phyloP scores from a whole-genome alignment of 2,797 vertebrate genomes.

The Salarias fasciatus region DNA sequence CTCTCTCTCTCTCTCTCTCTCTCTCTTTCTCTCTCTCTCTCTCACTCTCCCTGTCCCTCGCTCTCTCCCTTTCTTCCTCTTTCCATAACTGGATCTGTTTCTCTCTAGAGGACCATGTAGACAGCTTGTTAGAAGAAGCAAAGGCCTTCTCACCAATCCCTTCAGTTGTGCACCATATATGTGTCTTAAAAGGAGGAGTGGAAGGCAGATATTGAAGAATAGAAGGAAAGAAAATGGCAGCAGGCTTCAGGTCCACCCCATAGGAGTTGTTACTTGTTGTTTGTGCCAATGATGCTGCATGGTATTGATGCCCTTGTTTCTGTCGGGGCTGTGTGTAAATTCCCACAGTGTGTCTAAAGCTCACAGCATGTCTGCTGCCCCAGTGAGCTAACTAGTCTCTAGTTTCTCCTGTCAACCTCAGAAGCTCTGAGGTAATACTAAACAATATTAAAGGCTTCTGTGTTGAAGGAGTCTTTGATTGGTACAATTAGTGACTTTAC shows the following conservation, averaged over 20 bases:
- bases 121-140: constrained; percentile 68
- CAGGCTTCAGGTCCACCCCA: constrained; percentile 46
- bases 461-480: constrained; percentile 12
- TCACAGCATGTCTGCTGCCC: constrained; percentile 29
- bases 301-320: constrained; percentile 44
- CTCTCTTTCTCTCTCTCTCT: too few relatives aligned
- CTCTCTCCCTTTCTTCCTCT: constrained; percentile 36
- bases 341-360: constrained; percentile 57
- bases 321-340: constrained; percentile 34
- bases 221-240: constrained; percentile 58
- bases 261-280: constrained; percentile 53
- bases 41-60: constrained; percentile 32
- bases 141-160: constrained; percentile 51
- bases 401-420: constrained; percentile 24
- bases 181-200: constrained; percentile 45
- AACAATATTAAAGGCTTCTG: constrained; percentile 14
- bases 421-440: constrained; percentile 32
- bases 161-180: constrained; percentile 58
- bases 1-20: too few relatives aligned
- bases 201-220: constrained; percentile 44
- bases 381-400: constrained; percentile 22
- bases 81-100: constrained; percentile 50
- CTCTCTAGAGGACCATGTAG: constrained; percentile 62
- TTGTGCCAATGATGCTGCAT: constrained; percentile 51
- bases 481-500: constrained; percentile 12